Evolutionary conservation across 2,113 vertebrate species (phyloP).

Genomic region (Xenopus laevis): DNA sequence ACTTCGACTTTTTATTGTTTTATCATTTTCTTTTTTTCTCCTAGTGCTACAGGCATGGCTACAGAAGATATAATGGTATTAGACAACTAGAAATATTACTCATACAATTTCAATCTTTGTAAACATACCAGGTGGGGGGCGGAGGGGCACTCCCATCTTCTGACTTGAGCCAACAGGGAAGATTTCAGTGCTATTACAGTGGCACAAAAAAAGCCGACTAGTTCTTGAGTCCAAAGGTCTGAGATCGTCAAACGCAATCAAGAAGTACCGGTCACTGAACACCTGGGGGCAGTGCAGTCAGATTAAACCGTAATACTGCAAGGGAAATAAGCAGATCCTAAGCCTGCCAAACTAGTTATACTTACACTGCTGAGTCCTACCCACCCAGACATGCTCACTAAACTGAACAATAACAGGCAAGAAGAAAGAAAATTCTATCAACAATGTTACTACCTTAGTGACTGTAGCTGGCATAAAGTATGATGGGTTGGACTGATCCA

Average conservation of each 20-base stretch:
- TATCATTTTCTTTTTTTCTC: too few relatives aligned
- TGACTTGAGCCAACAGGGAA: constrained; percentile 87
- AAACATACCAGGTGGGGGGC: constrained; percentile 78
- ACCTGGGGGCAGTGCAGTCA: constrained; percentile 64
- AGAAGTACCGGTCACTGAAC: constrained; percentile 81
- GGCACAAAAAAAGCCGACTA: constrained; percentile 62
- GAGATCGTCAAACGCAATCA: constrained; percentile 85
- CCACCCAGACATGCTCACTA: not conserved
- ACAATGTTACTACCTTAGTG: constrained; percentile 73
- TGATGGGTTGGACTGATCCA: constrained; percentile 85
- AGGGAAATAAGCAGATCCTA: not conserved
- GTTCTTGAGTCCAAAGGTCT: constrained; percentile 60
- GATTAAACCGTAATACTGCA: not conserved
- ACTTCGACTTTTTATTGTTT: too few relatives aligned
- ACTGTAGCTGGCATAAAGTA: constrained; percentile 88
- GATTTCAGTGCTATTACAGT: constrained; percentile 65
- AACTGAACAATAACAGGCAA: too few relatives aligned
- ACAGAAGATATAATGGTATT: too few relatives aligned
- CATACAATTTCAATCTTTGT: not conserved
- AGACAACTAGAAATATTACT: too few relatives aligned
- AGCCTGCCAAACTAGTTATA: not conserved
- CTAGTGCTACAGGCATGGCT: too few relatives aligned
- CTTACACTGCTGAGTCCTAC: not conserved
- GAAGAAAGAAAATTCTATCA: not conserved
- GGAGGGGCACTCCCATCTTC: constrained; percentile 85